These are phyloP conservation scores for Catharus ustulatus DNA, from an alignment of 2,797 vertebrate genomes.

Conservation along the genomic window DNA sequence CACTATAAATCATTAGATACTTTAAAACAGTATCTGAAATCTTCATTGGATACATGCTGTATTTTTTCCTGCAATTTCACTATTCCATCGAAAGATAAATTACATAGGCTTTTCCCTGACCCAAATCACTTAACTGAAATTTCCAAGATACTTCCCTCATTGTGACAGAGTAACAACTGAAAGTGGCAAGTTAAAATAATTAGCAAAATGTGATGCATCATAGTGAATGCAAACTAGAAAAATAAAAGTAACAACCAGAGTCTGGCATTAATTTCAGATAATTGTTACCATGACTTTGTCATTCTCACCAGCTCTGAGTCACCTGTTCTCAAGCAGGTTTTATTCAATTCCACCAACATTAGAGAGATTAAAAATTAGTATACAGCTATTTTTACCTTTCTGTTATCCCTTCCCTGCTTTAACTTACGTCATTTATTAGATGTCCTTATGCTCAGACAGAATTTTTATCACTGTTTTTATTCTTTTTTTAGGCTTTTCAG, in stretches of 20 bases:
- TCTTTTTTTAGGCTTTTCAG: not conserved
- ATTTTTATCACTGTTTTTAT: not conserved
- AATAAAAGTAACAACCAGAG: not conserved
- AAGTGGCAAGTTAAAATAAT: not conserved
- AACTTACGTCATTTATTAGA: not conserved
- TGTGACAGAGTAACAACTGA: not conserved
- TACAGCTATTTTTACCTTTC: conserved; percentile 2
- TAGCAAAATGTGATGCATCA: not conserved
- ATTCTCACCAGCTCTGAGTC: not conserved
- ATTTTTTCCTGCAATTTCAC: not conserved
- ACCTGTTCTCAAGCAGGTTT: not conserved
- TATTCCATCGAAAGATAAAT: not conserved
- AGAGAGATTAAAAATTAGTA: conserved; percentile 1
- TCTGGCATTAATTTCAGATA: not conserved
- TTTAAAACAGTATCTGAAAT: not conserved
- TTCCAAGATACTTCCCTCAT: not conserved
- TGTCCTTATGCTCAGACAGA: not conserved
- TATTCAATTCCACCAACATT: not conserved
- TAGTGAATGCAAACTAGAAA: not conserved
- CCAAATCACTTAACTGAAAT: not conserved
- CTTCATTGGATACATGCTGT: not conserved
- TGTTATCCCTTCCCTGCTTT: not conserved
- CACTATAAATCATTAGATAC: not conserved
- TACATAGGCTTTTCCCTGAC: not conserved
- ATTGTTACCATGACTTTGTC: not conserved